phyloP scores from a whole-genome alignment of 2,797 vertebrate genomes.

The Pipistrellus pipistrellus region DNA sequence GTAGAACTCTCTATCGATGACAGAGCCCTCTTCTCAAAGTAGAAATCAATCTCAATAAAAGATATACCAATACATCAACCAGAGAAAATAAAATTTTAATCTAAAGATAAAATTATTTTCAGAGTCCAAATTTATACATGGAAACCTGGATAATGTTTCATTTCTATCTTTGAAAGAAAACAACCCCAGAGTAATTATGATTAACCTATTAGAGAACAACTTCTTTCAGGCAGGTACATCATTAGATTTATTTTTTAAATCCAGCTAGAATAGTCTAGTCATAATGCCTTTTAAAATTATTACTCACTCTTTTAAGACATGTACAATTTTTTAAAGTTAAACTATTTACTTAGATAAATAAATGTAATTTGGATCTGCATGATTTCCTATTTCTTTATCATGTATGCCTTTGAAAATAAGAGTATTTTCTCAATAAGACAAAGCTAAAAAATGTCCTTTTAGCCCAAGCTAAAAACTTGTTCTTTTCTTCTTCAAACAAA shows the following conservation, averaged over 20 bases:
- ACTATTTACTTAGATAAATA: neutral
- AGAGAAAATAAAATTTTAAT: conserved; percentile 48
- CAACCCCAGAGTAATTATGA: conserved; percentile 10
- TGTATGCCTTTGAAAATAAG: conserved; percentile 4
- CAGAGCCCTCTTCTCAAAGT: neutral
- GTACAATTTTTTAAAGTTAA: conserved; percentile 11
- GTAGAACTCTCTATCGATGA: neutral
- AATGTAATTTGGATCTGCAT: conserved; percentile 2
- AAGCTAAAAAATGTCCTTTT: neutral
- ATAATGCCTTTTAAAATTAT: neutral
- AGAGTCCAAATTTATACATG: neutral
- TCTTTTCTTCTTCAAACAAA: conserved; percentile 34
- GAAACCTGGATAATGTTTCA: neutral
- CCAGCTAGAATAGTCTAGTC: neutral
- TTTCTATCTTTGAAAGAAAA: conserved; percentile 56
- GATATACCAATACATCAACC: neutral
- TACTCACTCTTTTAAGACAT: conserved; percentile 56
- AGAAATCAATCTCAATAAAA: conserved; percentile 2
- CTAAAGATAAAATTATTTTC: conserved; percentile 55
- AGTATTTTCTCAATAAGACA: neutral
- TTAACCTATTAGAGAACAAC: neutral
- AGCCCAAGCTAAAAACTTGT: neutral
- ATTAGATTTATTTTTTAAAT: conserved; percentile 34
- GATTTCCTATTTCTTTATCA: conserved; percentile 9
- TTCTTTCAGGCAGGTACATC: neutral